Conservation (phyloP, 2,888 invertebrate genomes). For the Lycaena phlaeas region DNA sequence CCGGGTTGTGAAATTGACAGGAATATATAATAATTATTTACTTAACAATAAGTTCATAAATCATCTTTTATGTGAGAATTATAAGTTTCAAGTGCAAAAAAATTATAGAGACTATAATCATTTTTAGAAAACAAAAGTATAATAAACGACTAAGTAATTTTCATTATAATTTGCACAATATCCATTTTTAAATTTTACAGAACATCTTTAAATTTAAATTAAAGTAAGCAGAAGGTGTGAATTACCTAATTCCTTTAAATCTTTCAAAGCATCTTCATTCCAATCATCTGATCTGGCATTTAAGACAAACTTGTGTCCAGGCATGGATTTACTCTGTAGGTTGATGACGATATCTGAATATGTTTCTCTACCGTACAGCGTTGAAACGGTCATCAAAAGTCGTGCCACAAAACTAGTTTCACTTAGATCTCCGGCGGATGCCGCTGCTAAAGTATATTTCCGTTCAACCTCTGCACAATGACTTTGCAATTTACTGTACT, state of each 20-base stretch:
- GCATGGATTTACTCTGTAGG: slow-evolving; percentile 79
- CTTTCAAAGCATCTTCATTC: slow-evolving; percentile 81
- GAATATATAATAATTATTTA: no score
- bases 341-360: slow-evolving; percentile 89
- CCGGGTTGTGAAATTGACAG: no score
- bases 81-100: no score
- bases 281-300: slow-evolving; percentile 91
- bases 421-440: slow-evolving; percentile 75
- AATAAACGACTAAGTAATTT: no score
- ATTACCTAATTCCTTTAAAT: slow-evolving; percentile 79
- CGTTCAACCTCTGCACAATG: slow-evolving; percentile 86
- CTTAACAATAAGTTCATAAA: no score
- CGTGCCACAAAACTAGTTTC: slow-evolving; percentile 89
- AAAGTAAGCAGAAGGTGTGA: no score
- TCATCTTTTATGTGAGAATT: no score
- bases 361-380: slow-evolving; percentile 84
- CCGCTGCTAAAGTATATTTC: slow-evolving; percentile 85
- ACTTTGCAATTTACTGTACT: slow-evolving; percentile 91
- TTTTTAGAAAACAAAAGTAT: no score
- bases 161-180: no score
- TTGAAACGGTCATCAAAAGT: slow-evolving; percentile 84
- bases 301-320: slow-evolving; percentile 92
- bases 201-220: no score
- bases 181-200: no score
- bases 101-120: no score